phyloP scores from a whole-genome alignment of 1,140 invertebrate species.

The Vanessa atalanta region DNA sequence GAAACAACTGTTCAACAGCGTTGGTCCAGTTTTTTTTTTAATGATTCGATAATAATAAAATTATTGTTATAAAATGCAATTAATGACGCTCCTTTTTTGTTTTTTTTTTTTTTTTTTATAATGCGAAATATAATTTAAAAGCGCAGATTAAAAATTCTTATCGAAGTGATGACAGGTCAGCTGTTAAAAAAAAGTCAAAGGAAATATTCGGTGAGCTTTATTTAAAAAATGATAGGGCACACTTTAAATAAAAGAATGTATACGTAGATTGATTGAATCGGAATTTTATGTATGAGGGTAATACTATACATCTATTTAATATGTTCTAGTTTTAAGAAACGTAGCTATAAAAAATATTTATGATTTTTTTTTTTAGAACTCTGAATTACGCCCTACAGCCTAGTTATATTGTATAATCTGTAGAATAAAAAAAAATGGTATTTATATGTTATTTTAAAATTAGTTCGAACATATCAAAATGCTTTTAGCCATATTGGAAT shows the following conservation, averaged over 20 bases:
- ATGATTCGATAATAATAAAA: too few species aligned
- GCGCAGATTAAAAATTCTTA: too few species aligned
- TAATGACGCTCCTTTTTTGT: too few species aligned
- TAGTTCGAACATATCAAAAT: slow-evolving; percentile 18
- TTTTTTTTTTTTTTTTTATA: too few species aligned
- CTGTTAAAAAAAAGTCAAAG: background rate
- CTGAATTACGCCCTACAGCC: slow-evolving; percentile 1
- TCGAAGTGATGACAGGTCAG: too few species aligned
- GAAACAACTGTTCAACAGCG: too few species aligned
- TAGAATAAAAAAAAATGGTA: slow-evolving; percentile 12
- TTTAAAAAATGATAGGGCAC: slow-evolving; percentile 25
- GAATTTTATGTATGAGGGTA: slow-evolving; percentile 45
- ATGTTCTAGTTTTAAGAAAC: slow-evolving; percentile 15
- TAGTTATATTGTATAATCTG: slow-evolving; percentile 13
- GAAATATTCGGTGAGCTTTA: slow-evolving; percentile 7
- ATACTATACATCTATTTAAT: slow-evolving; percentile 28
- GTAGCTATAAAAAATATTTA: slow-evolving; percentile 19
- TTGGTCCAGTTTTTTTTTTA: too few species aligned
- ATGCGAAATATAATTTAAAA: too few species aligned
- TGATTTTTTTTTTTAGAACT: slow-evolving; percentile 16
- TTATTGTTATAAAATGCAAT: too few species aligned
- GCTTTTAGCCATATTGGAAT: slow-evolving; percentile 11
- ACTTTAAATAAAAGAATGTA: slow-evolving; percentile 39
- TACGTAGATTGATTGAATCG: slow-evolving; percentile 47
- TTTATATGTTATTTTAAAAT: slow-evolving; percentile 20